Evolutionary conservation across 2,113 vertebrate species (phyloP).

Genomic region (Myiozetetes cayanensis): DNA sequence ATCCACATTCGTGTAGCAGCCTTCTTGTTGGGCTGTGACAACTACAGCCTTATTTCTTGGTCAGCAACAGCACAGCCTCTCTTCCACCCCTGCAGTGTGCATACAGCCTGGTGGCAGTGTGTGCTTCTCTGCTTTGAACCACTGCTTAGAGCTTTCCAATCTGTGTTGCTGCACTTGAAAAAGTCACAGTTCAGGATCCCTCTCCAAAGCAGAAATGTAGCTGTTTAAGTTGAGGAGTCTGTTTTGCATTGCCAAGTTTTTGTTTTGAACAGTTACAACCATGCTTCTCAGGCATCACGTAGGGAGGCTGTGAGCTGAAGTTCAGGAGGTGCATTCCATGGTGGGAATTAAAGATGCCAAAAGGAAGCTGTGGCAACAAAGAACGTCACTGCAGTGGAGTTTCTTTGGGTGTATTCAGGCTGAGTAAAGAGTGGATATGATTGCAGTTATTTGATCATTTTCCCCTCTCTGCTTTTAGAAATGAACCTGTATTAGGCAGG

Average conservation of each 20-base stretch:
- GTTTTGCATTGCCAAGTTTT: neutral
- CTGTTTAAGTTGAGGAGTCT: neutral
- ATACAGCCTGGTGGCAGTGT: neutral
- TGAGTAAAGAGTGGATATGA: neutral
- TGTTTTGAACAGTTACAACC: neutral
- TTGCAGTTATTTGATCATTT: neutral
- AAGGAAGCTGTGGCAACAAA: neutral
- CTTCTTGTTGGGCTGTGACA: neutral
- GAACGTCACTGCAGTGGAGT: neutral
- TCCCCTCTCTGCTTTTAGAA: neutral
- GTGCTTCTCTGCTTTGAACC: neutral
- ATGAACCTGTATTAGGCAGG: neutral
- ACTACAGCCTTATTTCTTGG: neutral
- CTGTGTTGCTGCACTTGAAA: neutral
- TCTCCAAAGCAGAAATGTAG: neutral
- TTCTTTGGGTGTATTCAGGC: neutral
- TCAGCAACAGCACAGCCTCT: neutral
- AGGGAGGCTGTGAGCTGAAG: neutral
- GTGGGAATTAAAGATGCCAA: neutral
- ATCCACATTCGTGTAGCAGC: neutral
- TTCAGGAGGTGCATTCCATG: neutral
- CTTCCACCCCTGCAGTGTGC: rapidly evolving
- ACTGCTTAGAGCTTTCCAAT: neutral
- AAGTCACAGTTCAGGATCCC: neutral
- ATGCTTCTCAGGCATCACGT: rapidly evolving